Conservation (phyloP, 37 sponge, comb jelly and placozoan genomes). For the Geodia barretti region DNA sequence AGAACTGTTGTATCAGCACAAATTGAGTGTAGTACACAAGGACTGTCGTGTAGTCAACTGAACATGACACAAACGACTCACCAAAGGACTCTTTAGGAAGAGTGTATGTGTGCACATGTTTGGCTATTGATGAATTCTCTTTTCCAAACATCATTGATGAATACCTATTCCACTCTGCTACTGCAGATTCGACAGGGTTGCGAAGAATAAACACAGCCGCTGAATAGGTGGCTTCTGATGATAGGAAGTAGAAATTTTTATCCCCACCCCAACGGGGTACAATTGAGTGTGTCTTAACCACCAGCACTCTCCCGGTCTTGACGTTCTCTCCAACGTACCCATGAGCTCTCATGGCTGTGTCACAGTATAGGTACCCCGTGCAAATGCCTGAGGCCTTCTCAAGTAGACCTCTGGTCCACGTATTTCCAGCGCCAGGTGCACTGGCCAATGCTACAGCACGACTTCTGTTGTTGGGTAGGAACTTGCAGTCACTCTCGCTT, state of each 20-base stretch:
- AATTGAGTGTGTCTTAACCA: constrained; percentile 41
- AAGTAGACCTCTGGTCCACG: constrained; percentile 52
- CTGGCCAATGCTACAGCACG: constrained; percentile 55
- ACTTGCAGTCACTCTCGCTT: constrained; percentile 34
- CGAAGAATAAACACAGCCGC: constrained; percentile 32
- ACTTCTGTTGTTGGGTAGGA: constrained; percentile 19
- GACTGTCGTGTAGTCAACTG: neutral
- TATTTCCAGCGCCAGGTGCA: constrained; percentile 59
- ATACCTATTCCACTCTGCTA: constrained; percentile 43
- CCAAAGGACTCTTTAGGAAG: constrained; percentile 2
- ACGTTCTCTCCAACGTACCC: constrained; percentile 57
- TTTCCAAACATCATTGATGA: too few species aligned
- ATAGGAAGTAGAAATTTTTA: neutral
- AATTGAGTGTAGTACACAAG: too few species aligned
- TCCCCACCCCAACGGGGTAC: constrained; percentile 22
- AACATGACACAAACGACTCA: constrained; percentile 3
- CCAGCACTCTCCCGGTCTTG: constrained; percentile 27
- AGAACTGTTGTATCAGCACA: too few species aligned
- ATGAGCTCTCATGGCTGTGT: constrained; percentile 11
- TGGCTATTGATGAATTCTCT: too few species aligned
- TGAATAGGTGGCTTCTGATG: constrained; percentile 1
- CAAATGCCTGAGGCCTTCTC: constrained; percentile 50
- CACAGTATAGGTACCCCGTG: constrained; percentile 58
- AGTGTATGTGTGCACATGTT: constrained; percentile 3
- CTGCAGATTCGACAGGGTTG: constrained; percentile 31